phyloP scores from a whole-genome alignment of 2,888 invertebrate genomes.

The Trachelus tabidus region DNA sequence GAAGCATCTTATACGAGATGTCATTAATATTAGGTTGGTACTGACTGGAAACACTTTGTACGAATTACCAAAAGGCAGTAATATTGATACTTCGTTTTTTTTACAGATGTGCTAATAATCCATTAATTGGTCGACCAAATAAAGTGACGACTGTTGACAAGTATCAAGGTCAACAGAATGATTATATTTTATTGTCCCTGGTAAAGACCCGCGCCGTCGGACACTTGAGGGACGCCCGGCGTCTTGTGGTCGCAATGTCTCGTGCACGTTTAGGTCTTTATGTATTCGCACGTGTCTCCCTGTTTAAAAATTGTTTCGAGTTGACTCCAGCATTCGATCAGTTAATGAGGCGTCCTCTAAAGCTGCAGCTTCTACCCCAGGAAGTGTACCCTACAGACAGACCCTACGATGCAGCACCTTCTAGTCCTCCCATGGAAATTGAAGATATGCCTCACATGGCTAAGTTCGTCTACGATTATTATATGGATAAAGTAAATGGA shows the following conservation, averaged over 20 bases:
- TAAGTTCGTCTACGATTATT: conserved; percentile 93
- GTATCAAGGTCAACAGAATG: conserved; percentile 99
- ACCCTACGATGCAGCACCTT: conserved; percentile 64
- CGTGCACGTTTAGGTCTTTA: conserved; percentile 96
- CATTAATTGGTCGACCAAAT: conserved; percentile 91
- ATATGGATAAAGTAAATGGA: conserved; percentile 79
- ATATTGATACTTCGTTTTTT: not conserved
- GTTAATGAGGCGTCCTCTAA: conserved; percentile 83
- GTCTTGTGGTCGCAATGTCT: conserved; percentile 98
- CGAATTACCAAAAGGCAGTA: not conserved
- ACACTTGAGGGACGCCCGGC: conserved; percentile 94
- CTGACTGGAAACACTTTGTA: not conserved
- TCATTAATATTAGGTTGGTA: conserved; percentile 77
- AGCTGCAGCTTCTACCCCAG: conserved; percentile 81
- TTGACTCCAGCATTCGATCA: conserved; percentile 94
- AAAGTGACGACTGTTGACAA: conserved; percentile 98
- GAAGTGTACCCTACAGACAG: conserved; percentile 85
- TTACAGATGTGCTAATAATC: conserved; percentile 89
- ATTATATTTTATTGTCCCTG: conserved; percentile 94
- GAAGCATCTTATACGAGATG: conserved; percentile 96
- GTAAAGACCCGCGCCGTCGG: conserved; percentile 98
- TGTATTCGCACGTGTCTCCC: conserved; percentile 90
- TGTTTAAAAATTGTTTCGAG: conserved; percentile 98
- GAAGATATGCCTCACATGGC: conserved; percentile 96
- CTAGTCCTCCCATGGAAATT: conserved; percentile 71